Conservation (phyloP, 2,797 vertebrate genomes). For the Bovichtus diacanthus region DNA sequence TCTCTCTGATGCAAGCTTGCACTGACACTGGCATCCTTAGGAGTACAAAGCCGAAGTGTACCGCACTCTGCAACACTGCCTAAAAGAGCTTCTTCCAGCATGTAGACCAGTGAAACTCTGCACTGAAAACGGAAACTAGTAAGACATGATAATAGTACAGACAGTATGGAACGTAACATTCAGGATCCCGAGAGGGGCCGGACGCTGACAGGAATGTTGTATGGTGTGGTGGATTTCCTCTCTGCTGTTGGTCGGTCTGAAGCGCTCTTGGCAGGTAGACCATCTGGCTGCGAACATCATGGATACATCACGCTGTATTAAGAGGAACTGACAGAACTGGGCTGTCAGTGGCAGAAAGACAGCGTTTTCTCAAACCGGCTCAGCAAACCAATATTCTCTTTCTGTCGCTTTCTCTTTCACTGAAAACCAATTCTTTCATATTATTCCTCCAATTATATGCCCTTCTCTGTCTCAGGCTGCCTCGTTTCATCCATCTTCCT, state of each 20-base stretch:
- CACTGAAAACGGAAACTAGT: not conserved
- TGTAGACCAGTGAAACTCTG: not conserved
- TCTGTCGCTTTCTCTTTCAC: conserved; percentile 1
- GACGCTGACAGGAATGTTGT: not conserved
- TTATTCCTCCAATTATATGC: conserved; percentile 40
- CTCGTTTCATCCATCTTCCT: conserved; percentile 20
- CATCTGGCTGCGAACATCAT: conserved; percentile 40
- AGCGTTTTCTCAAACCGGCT: conserved; percentile 11
- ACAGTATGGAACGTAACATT: not conserved
- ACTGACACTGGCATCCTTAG: not conserved
- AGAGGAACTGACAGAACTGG: conserved; percentile 50
- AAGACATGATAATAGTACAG: not conserved
- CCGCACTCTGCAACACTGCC: too few relatives aligned
- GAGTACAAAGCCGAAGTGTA: not conserved
- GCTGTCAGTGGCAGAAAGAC: conserved; percentile 10
- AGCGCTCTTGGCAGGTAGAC: conserved; percentile 45
- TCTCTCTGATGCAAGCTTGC: too few relatives aligned
- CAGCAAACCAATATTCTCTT: conserved; percentile 4
- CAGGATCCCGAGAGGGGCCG: not conserved
- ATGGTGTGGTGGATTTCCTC: conserved; percentile 1
- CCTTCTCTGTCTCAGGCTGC: conserved; percentile 3
- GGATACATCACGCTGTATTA: conserved; percentile 27
- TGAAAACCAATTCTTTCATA: conserved; percentile 25
- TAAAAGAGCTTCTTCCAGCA: not conserved
- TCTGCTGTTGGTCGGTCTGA: conserved; percentile 25